Base-by-base conservation (phyloP, 2,888 invertebrate genomes). In the Pterobdella sp. region DNA sequence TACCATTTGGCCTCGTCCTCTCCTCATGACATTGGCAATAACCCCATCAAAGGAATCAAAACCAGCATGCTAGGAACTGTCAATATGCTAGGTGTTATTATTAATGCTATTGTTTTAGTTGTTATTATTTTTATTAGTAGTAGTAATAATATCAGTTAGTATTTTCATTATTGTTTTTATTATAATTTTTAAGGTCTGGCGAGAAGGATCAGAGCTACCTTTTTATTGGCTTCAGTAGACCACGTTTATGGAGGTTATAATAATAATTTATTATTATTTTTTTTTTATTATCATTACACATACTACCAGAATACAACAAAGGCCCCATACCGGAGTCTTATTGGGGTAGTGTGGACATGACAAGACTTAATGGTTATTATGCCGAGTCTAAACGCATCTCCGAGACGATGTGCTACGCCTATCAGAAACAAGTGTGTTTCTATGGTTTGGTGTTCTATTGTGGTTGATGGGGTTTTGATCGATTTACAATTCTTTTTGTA, bases 291-390 rank as follows among this genome's bases (percentile, higher is more conserved):
- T 18, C 42, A 18, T 18, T 18, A 42, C 18, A 42, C 7, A 42
- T 42, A 42, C 60, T 18, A 26, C 1, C 18, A 83, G 97, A 98
- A 86, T 98, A 98, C 0, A 92, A 93, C 83, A 92, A 93, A 22
- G 97, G 98, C 86, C 98, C 98, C 0, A 98, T 99, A 83, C 90
- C 91, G 0, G 98, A 99, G 85, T 90, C 92, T 0, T 97, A 97
- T 82, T 98, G 97, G 96, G 98, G 98, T 0, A 92, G 98, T 84
- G 98, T 98, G 0, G 99, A 98, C 87, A 96, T 97, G 4, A 96
- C 98, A 80, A 86, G 86, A 10, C 86, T 86, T 0, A 76, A 98
- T 74, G 94, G 97, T 0, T 99, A 98, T 84, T 98, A 98, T 81
- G 98, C 99, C 82, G 98, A 99, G 86, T 97, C 96, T n/a, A 99